Percentiles rank a stretch among this genome's conserved stretches.
These are phyloP conservation scores for Poecile atricapillus DNA, from an alignment of 2,113 vertebrate genomes.

Conservation along the genomic window DNA sequence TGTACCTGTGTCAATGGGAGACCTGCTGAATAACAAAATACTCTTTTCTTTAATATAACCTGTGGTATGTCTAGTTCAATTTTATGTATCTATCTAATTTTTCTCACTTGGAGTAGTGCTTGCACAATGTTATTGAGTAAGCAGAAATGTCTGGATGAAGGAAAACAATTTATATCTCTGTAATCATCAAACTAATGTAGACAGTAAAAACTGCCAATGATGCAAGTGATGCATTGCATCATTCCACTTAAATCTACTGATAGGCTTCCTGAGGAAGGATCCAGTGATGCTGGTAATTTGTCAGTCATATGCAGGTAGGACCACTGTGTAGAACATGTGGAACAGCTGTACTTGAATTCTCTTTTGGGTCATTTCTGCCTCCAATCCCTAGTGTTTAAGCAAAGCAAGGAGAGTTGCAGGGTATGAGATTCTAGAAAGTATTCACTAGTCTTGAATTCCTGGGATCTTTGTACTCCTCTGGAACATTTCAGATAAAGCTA, in stretches of 20 bases:
- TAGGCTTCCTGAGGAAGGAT: neutral
- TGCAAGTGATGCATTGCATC: neutral
- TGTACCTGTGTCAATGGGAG: neutral
- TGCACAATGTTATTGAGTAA: neutral
- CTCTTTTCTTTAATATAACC: neutral
- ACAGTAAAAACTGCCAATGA: neutral
- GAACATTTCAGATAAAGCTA: neutral
- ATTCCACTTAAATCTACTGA: neutral
- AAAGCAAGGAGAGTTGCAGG: neutral
- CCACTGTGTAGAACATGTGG: neutral
- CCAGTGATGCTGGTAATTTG: neutral
- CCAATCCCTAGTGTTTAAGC: neutral
- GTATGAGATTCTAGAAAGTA: neutral
- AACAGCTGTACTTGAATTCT: neutral
- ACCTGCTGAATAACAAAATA: neutral
- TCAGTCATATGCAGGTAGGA: neutral
- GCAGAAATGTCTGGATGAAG: neutral
- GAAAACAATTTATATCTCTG: neutral
- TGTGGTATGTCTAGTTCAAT: accelerated
- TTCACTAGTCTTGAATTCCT: neutral
- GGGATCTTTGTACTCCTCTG: neutral
- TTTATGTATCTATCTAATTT: neutral
- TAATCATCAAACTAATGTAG: neutral
- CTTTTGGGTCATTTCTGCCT: neutral
- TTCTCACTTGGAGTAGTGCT: neutral